These are phyloP conservation scores for Andrena camellia DNA, from an alignment of 2,888 invertebrate genomes.

Conservation along the genomic window DNA sequence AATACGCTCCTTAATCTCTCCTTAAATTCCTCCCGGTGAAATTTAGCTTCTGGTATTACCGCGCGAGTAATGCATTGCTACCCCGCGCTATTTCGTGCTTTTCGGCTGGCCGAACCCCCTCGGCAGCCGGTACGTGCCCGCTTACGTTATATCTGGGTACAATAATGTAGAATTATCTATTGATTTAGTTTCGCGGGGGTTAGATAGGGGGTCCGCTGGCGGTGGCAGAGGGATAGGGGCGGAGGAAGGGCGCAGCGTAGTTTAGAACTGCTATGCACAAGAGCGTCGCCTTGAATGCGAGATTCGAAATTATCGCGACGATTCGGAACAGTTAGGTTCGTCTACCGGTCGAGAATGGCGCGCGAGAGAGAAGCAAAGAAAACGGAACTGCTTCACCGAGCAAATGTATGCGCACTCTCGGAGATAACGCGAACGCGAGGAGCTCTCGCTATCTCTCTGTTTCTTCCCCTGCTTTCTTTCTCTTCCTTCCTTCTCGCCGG, in stretches of 20 bases:
- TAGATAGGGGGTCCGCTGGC: background rate
- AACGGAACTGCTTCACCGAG: conserved; percentile 80
- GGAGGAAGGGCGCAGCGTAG: conserved; percentile 48
- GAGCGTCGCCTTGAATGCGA: conserved; percentile 74
- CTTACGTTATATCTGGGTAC: conserved; percentile 46
- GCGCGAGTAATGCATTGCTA: conserved; percentile 1
- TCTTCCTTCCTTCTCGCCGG: conserved; percentile 63
- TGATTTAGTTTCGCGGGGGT: conserved; percentile 58
- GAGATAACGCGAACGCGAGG: conserved; percentile 78
- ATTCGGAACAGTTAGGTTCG: conserved; percentile 80
- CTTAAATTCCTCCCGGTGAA: conserved; percentile 23
- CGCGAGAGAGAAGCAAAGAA: conserved; percentile 73
- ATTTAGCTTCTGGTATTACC: conserved; percentile 21
- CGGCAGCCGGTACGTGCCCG: conserved; percentile 59
- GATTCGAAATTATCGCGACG: conserved; percentile 80
- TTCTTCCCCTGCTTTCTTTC: conserved; percentile 51
- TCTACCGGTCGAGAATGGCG: conserved; percentile 73
- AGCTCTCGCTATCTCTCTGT: conserved; percentile 51
- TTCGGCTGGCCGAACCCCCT: conserved; percentile 42
- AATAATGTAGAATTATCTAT: conserved; percentile 69
- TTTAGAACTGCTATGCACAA: conserved; percentile 64
- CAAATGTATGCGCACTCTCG: conserved; percentile 78
- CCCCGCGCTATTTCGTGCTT: conserved; percentile 39
- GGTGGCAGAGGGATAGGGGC: conserved; percentile 31
- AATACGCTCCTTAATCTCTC: conserved; percentile 38